A percentile compares a stretch with the other conserved stretches of the same genome.
Conservation (phyloP, 2,888 invertebrate genomes). For the Latrodectus hesperus region DNA sequence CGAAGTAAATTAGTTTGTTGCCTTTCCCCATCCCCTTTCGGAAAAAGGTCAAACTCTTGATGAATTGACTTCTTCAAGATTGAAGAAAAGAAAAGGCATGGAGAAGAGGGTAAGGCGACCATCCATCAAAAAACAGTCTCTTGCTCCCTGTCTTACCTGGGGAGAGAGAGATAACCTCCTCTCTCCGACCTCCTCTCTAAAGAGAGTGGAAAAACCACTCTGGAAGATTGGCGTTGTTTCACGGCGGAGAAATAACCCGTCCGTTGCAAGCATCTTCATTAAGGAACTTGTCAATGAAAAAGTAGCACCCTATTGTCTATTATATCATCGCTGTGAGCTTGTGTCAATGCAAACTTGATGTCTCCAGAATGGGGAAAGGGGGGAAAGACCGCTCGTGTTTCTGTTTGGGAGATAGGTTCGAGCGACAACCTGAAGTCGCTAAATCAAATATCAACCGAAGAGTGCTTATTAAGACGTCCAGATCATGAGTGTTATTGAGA, state of each 20-base stretch:
- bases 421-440: too few relatives aligned
- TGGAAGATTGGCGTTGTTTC: not conserved
- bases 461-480: too few relatives aligned
- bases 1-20: conserved; percentile 61
- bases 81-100: conserved; percentile 13
- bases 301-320: too few relatives aligned
- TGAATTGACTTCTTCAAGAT: conserved; percentile 60
- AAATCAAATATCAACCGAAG: too few relatives aligned
- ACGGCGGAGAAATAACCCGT: not conserved
- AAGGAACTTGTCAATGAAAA: too few relatives aligned
- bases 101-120: conserved; percentile 23
- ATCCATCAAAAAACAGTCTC: conserved; percentile 37
- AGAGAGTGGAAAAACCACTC: conserved; percentile 14
- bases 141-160: conserved; percentile 56
- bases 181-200: not conserved
- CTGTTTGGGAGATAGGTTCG: too few relatives aligned
- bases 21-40: conserved; percentile 27
- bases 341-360: too few relatives aligned
- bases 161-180: conserved; percentile 7
- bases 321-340: too few relatives aligned
- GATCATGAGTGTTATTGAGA: too few relatives aligned
- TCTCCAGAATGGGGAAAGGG: too few relatives aligned
- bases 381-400: too few relatives aligned
- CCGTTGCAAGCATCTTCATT: too few relatives aligned
- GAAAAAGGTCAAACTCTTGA: conserved; percentile 25